Conservation (phyloP, 2,113 vertebrate species). For the Sphyrna mokarran region DNA sequence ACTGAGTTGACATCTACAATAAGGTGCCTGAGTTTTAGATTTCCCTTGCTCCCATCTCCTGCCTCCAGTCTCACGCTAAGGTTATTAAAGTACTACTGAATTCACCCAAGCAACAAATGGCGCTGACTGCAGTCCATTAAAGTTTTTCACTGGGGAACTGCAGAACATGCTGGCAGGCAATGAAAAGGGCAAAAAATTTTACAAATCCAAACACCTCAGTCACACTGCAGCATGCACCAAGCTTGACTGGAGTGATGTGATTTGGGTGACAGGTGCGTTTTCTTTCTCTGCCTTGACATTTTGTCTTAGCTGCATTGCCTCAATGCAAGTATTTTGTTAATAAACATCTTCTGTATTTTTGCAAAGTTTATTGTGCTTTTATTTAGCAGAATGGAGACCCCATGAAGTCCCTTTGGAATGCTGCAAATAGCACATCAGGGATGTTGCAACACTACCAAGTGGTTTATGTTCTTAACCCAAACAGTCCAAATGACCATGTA, state of each 20-base stretch:
- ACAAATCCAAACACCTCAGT: slow-evolving; percentile 21
- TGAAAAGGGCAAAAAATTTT: slow-evolving; percentile 12
- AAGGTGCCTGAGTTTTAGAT: slow-evolving; percentile 22
- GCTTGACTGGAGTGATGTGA: slow-evolving; percentile 13
- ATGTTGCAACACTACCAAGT: neutral
- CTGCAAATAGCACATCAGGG: slow-evolving; percentile 14
- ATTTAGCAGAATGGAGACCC: slow-evolving; percentile 19
- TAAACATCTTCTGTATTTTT: neutral
- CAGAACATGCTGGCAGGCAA: slow-evolving; percentile 34
- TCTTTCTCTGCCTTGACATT: slow-evolving; percentile 18
- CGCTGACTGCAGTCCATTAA: slow-evolving; percentile 31
- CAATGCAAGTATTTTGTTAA: neutral
- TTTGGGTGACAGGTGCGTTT: slow-evolving; percentile 1
- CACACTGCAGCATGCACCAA: neutral
- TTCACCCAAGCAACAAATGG: slow-evolving; percentile 36
- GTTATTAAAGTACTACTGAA: slow-evolving; percentile 34
- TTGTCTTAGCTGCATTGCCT: neutral
- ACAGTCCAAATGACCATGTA: slow-evolving; percentile 16
- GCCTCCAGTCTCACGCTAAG: slow-evolving; percentile 4
- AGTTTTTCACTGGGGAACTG: slow-evolving; percentile 19
- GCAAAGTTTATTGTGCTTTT: neutral
- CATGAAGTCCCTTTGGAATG: slow-evolving; percentile 12
- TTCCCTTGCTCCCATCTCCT: slow-evolving; percentile 35
- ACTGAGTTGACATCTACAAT: slow-evolving; percentile 11
- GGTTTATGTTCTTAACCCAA: neutral